Percentiles rank a stretch among this genome's conserved stretches.
Evolutionary conservation across 2,888 invertebrate species (phyloP).

Genomic region (Thelaira solivaga): DNA sequence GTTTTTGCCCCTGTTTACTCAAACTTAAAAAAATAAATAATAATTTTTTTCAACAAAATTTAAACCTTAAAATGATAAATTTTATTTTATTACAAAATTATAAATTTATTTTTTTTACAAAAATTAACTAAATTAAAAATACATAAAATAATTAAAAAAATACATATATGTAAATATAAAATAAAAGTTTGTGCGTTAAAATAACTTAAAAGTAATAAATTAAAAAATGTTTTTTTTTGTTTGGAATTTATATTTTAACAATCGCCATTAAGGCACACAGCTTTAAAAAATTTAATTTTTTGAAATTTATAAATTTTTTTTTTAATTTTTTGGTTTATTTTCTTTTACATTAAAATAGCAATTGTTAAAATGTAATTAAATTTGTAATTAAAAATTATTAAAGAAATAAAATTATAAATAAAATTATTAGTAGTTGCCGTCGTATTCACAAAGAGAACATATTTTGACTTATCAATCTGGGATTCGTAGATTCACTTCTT

Average conservation of each 20-base stretch:
- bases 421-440: neutral
- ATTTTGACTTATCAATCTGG: no score
- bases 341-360: constrained; percentile 73
- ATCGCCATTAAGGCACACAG: constrained; percentile 90
- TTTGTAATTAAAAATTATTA: neutral
- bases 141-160: no score
- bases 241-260: constrained; percentile 78
- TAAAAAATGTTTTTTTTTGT: neutral
- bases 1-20: no score
- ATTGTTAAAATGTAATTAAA: constrained; percentile 66
- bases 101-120: no score
- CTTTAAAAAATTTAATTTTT: constrained; percentile 81
- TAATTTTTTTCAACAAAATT: no score
- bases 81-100: no score
- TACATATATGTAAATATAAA: neutral
- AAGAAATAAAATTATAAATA: neutral
- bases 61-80: no score
- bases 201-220: neutral
- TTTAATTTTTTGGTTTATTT: constrained; percentile 68
- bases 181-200: neutral
- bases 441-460: no score
- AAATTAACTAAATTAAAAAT: no score
- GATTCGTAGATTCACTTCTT: no score
- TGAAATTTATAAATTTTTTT: constrained; percentile 78
- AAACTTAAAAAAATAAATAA: no score